Conservation (phyloP, 2,888 invertebrate genomes). For the Augiades crinisus region DNA sequence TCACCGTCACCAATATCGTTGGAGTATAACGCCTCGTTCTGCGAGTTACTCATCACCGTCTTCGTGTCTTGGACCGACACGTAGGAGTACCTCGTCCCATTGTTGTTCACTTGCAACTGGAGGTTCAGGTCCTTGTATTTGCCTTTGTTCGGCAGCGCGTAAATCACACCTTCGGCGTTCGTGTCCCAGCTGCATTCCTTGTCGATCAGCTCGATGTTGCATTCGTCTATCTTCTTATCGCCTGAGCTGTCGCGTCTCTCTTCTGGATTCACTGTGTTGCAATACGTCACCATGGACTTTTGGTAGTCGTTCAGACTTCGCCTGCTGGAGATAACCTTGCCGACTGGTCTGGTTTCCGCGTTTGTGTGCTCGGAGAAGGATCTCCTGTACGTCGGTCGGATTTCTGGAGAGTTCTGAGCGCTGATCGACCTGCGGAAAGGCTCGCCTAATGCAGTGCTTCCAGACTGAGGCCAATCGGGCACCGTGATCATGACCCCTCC, state of each 20-base stretch:
- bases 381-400: constrained; percentile 67
- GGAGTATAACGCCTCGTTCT: constrained; percentile 69
- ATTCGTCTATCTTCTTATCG: constrained; percentile 61
- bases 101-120: constrained; percentile 73
- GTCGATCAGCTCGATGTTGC: constrained; percentile 70
- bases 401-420: constrained; percentile 73
- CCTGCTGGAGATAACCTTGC: constrained; percentile 73
- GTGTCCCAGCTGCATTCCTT: constrained; percentile 83
- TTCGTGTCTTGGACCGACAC: constrained; percentile 73
- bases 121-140: constrained; percentile 75
- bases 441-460: constrained; percentile 51
- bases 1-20: constrained; percentile 70
- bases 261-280: constrained; percentile 51
- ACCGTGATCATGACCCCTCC: constrained; percentile 84
- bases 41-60: constrained; percentile 72
- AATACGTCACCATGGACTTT: constrained; percentile 62
- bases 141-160: constrained; percentile 75
- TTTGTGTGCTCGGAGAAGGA: constrained; percentile 74
- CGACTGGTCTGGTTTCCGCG: constrained; percentile 56
- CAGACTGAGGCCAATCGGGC: constrained; percentile 81
- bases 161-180: constrained; percentile 76
- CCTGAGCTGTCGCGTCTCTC: constrained; percentile 43
- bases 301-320: constrained; percentile 73
- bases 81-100: constrained; percentile 72
- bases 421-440: constrained; percentile 65